Evolutionary conservation across 2,113 vertebrate genomes (phyloP).

Genomic region (Felis chaus): DNA sequence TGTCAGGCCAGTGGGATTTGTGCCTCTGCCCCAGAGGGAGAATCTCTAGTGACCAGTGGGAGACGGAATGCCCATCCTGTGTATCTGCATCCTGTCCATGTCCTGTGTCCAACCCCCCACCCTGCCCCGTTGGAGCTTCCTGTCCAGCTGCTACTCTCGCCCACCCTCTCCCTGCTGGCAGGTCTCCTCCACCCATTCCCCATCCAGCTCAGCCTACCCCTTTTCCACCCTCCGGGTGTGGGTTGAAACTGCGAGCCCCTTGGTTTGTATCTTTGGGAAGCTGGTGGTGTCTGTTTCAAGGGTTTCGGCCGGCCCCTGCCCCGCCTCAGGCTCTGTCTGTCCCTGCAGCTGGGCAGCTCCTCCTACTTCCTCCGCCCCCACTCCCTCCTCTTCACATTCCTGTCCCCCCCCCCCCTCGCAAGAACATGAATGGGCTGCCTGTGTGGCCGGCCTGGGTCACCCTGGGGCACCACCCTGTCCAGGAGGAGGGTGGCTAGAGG

Average conservation of each 20-base stretch:
- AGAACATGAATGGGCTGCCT: constrained; percentile 45
- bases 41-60: no score
- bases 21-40: neutral
- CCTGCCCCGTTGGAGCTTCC: neutral
- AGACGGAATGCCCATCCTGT: neutral
- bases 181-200: rapidly evolving
- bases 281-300: neutral
- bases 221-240: neutral
- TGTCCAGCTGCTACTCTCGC: neutral
- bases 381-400: neutral
- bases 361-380: neutral
- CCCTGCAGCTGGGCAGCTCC: neutral
- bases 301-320: neutral
- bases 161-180: constrained; percentile 48
- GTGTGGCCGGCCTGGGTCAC: neutral
- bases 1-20: neutral
- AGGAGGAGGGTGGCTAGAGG: neutral
- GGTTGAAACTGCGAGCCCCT: neutral
- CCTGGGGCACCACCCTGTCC: neutral
- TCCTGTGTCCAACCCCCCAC: neutral
- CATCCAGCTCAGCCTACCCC: neutral
- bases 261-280: neutral
- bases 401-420: neutral
- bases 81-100: neutral
- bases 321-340: neutral